phyloP scores from a whole-genome alignment of 2,113 vertebrate species.

The Oxyruncus cristatus region DNA sequence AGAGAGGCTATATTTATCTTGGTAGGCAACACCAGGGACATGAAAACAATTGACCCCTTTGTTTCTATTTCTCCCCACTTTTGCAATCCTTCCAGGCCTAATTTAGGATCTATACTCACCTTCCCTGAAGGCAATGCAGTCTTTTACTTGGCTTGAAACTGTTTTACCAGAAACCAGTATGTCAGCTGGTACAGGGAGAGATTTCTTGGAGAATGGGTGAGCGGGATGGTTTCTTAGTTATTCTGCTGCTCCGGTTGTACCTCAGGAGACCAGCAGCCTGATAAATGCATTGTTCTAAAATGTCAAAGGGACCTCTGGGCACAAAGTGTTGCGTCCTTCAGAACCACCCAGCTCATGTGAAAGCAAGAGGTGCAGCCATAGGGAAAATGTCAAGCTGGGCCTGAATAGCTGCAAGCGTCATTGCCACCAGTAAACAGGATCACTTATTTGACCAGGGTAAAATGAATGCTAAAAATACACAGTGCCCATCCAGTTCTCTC shows the following conservation, averaged over 20 bases:
- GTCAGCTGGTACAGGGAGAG: not conserved
- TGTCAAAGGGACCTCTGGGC: slow-evolving; percentile 47
- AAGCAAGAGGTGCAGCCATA: not conserved
- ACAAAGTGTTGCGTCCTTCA: not conserved
- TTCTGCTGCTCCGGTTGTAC: not conserved
- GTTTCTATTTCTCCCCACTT: slow-evolving; percentile 56
- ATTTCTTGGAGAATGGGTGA: slow-evolving; percentile 22
- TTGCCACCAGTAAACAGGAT: not conserved
- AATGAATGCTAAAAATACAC: not conserved
- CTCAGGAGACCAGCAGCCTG: slow-evolving; percentile 17
- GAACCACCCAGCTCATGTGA: slow-evolving; percentile 24
- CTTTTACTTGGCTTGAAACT: slow-evolving; percentile 9
- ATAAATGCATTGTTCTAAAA: slow-evolving; percentile 50
- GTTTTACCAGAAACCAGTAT: slow-evolving; percentile 16
- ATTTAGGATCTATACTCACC: slow-evolving; percentile 44
- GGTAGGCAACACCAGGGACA: not conserved
- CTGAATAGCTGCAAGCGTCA: not conserved
- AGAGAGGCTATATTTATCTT: slow-evolving; percentile 36
- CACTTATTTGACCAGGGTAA: not conserved
- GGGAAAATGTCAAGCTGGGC: slow-evolving; percentile 29
- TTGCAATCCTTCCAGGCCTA: slow-evolving; percentile 43
- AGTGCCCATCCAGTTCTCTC: not conserved
- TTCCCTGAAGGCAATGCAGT: slow-evolving; percentile 14
- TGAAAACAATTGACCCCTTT: slow-evolving; percentile 57
- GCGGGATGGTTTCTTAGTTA: not conserved